A percentile compares a stretch with the other conserved stretches of the same genome.
phyloP scores from a whole-genome alignment of 1,140 invertebrate genomes.

The Brachionus rotundiformis region DNA sequence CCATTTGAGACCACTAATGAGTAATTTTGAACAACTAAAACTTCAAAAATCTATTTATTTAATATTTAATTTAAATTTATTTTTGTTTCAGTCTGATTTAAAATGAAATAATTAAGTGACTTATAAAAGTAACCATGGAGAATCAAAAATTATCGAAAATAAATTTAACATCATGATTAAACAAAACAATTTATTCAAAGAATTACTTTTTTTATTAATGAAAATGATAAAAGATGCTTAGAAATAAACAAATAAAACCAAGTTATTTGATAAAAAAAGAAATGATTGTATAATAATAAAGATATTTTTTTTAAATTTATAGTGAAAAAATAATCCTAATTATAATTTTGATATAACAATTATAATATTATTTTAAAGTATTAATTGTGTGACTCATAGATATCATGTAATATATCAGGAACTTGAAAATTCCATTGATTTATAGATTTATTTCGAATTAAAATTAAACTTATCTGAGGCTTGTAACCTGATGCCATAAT shows the following conservation, averaged over 20 bases:
- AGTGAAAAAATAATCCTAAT: too few species aligned
- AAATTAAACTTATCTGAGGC: too few species aligned
- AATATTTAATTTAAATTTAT: neutral
- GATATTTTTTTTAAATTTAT: too few species aligned
- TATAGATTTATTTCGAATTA: too few species aligned
- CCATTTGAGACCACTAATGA: neutral
- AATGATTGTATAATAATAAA: too few species aligned
- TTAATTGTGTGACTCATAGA: too few species aligned
- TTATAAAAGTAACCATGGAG: conserved; percentile 12
- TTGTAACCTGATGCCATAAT: too few species aligned
- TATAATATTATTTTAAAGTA: too few species aligned
- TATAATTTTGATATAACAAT: too few species aligned
- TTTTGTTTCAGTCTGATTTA: neutral
- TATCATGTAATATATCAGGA: too few species aligned
- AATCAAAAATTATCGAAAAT: neutral
- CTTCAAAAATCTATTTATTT: neutral
- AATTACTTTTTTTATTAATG: neutral
- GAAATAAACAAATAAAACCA: neutral
- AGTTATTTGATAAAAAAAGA: too few species aligned
- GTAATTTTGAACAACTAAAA: neutral
- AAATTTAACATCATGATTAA: neutral
- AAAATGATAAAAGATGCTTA: conserved; percentile 13
- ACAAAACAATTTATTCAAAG: neutral
- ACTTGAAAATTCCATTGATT: too few species aligned
- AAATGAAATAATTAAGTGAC: neutral